A percentile compares a stretch with the other conserved stretches of the same genome.
Evolutionary conservation across 2,113 vertebrate genomes (phyloP).

Genomic region (Rana temporaria): DNA sequence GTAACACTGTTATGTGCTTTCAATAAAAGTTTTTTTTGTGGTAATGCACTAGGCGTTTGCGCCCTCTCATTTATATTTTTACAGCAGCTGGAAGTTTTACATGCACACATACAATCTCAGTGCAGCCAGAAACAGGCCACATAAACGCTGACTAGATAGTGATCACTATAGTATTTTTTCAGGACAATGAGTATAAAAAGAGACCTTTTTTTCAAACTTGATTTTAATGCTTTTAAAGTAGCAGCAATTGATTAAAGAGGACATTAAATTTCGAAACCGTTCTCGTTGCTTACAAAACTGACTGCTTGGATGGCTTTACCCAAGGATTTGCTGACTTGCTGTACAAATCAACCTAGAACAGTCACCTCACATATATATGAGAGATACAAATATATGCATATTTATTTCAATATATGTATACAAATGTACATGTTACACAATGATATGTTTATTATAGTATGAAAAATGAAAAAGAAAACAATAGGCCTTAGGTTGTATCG

Average conservation of each 20-base stretch:
- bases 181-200: background rate
- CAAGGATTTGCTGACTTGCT: conserved; percentile 45
- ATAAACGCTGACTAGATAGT: too few species aligned
- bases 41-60: too few species aligned
- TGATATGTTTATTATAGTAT: conserved; percentile 56
- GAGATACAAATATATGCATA: conserved; percentile 68
- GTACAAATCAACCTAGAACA: conserved; percentile 65
- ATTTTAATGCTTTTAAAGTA: conserved; percentile 81
- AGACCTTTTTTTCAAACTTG: background rate
- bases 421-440: conserved; percentile 58
- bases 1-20: too few species aligned
- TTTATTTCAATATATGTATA: background rate
- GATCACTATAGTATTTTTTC: too few species aligned
- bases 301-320: conserved; percentile 64
- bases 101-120: too few species aligned
- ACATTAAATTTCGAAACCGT: conserved; percentile 69
- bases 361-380: conserved; percentile 73
- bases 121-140: too few species aligned
- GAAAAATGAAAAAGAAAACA: too few species aligned
- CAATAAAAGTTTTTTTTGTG: too few species aligned
- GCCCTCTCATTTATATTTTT: too few species aligned
- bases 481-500: background rate
- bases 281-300: conserved; percentile 64
- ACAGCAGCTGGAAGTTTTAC: too few species aligned
- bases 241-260: conserved; percentile 70